A percentile compares a stretch with the other conserved stretches of the same genome.
Conservation (phyloP, 2,113 vertebrate genomes). For the Semnornis frantzii region DNA sequence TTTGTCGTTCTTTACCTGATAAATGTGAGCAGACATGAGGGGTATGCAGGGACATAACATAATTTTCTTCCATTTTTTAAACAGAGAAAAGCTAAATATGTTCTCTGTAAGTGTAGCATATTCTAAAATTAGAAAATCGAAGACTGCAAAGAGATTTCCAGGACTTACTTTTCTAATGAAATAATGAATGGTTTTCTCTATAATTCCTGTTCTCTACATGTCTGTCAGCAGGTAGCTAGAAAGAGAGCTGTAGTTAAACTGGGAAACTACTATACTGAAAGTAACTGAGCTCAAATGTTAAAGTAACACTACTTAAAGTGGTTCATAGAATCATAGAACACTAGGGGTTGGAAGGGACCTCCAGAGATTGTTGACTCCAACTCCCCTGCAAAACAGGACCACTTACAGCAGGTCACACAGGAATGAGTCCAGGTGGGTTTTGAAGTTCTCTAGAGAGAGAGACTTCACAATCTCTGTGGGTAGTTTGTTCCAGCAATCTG, state of each 20-base stretch:
- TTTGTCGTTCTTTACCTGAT: slow-evolving; percentile 11
- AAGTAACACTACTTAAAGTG: neutral
- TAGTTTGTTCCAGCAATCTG: no score
- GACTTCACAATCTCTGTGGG: no score
- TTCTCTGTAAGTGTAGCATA: neutral
- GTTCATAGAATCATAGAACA: no score
- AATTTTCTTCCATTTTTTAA: neutral
- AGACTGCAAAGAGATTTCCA: neutral
- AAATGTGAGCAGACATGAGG: slow-evolving; percentile 13
- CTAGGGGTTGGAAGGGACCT: no score
- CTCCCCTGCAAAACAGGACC: no score
- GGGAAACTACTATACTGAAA: neutral
- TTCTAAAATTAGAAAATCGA: neutral
- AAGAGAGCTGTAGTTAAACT: neutral
- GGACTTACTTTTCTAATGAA: neutral
- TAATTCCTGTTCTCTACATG: neutral
- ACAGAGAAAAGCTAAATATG: neutral
- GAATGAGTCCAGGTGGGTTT: no score
- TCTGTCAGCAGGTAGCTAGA: neutral
- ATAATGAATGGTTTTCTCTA: neutral
- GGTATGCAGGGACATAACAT: neutral
- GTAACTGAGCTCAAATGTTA: neutral
- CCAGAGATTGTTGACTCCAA: no score
- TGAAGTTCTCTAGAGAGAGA: no score
- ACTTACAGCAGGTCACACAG: no score